Percentiles rank a stretch among this genome's conserved stretches.
Evolutionary conservation across 2,888 invertebrate species (phyloP).

Genomic region (Drosophila testacea): DNA sequence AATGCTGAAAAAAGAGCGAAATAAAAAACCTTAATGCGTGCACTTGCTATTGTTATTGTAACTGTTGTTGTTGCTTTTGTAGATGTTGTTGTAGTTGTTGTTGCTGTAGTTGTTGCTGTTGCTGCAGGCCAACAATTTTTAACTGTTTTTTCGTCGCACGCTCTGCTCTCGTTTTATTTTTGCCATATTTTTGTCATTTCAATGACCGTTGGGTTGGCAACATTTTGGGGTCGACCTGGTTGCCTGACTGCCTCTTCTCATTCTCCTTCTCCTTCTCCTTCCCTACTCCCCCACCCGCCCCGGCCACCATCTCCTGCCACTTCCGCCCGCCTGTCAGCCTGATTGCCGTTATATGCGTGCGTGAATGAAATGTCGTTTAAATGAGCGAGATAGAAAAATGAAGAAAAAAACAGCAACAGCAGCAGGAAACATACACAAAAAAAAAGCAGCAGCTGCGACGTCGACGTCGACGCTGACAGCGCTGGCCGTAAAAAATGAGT

Average conservation of each 20-base stretch:
- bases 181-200: constrained; percentile 78
- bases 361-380: constrained; percentile 73
- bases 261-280: not conserved
- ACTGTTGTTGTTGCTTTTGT: constrained; percentile 32
- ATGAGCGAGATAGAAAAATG: constrained; percentile 79
- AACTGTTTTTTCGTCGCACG: constrained; percentile 55
- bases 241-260: constrained; percentile 14
- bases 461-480: constrained; percentile 44
- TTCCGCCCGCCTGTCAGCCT: constrained; percentile 27
- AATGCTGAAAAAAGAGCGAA: constrained; percentile 42
- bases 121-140: constrained; percentile 72
- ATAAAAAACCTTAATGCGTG: constrained; percentile 75
- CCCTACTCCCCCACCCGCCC: not conserved
- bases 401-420: constrained; percentile 44
- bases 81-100: constrained; percentile 54
- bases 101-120: constrained; percentile 32
- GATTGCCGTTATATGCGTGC: constrained; percentile 74
- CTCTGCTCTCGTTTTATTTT: constrained; percentile 36
- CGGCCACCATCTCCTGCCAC: too few relatives aligned
- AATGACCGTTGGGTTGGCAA: constrained; percentile 63
- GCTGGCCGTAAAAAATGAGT: constrained; percentile 67
- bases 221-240: constrained; percentile 37
- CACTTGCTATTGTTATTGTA: constrained; percentile 65
- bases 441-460: constrained; percentile 33
- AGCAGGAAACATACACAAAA: constrained; percentile 6